phyloP scores from a whole-genome alignment of 2,797 vertebrate genomes.

The Zonotrichia albicollis region DNA sequence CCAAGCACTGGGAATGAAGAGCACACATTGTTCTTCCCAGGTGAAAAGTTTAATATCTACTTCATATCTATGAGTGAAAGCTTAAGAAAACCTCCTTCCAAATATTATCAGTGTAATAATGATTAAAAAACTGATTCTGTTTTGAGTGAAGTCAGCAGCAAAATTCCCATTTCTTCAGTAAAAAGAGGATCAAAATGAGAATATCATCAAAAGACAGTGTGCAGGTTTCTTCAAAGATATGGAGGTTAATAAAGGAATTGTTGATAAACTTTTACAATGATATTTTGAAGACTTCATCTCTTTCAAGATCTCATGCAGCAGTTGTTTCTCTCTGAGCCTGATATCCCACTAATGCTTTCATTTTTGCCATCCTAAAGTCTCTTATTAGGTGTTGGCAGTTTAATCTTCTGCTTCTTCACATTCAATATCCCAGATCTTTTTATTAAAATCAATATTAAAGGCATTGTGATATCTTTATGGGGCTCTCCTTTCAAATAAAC shows the following conservation, averaged over 20 bases:
- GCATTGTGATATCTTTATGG: slow-evolving; percentile 3
- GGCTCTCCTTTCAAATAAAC: neutral
- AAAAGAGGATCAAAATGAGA: slow-evolving; percentile 37
- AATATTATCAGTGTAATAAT: neutral
- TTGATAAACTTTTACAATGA: slow-evolving; percentile 40
- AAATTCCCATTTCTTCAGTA: slow-evolving; percentile 20
- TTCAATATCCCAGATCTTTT: slow-evolving; percentile 36
- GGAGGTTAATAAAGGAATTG: slow-evolving; percentile 40
- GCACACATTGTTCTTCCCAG: neutral
- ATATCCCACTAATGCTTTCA: neutral
- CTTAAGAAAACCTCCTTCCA: neutral
- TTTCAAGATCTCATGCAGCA: neutral
- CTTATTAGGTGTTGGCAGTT: neutral
- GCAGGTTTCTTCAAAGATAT: neutral
- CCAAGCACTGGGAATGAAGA: neutral
- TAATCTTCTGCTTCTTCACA: slow-evolving; percentile 13
- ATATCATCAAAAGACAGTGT: neutral
- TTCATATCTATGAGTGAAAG: neutral
- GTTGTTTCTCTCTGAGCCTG: neutral
- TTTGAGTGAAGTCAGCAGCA: neutral
- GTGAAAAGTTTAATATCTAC: neutral
- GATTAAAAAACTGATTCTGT: neutral
- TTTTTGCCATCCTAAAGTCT: neutral
- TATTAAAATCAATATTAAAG: slow-evolving; percentile 49
- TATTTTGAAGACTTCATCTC: slow-evolving; percentile 20